phyloP scores from a whole-genome alignment of 2,888 invertebrate genomes.

The Hydrotaea cyrtoneurina region DNA sequence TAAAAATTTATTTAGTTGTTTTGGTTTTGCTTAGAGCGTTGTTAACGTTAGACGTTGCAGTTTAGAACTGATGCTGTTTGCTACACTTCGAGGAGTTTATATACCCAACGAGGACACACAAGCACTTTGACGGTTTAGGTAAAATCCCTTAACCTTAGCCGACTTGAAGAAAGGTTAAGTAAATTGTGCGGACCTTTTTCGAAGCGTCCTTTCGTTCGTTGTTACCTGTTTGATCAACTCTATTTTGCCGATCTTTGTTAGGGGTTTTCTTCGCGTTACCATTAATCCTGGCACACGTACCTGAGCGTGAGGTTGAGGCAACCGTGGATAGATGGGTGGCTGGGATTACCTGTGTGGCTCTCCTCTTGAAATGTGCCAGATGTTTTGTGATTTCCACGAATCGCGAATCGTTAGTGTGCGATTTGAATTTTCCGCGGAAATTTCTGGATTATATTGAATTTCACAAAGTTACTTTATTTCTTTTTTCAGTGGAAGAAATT shows the following conservation, averaged over 20 bases:
- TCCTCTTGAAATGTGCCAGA: background rate
- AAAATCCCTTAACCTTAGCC: background rate
- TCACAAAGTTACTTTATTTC: too few relatives aligned
- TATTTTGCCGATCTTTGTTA: background rate
- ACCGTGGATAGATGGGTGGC: background rate
- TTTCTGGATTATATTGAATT: too few relatives aligned
- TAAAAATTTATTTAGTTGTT: background rate
- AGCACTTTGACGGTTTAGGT: background rate
- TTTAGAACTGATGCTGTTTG: constrained; percentile 39
- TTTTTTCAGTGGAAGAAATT: too few relatives aligned
- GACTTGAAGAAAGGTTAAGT: background rate
- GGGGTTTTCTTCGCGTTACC: constrained; percentile 6
- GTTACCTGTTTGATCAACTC: background rate
- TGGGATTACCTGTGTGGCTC: background rate
- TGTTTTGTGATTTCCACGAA: background rate
- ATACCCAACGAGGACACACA: background rate
- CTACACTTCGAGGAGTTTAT: background rate
- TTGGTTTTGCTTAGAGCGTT: constrained; percentile 3
- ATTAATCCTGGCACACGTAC: background rate
- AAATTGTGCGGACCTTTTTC: too few relatives aligned
- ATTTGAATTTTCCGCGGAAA: background rate
- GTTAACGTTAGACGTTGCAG: constrained; percentile 46
- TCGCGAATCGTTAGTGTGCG: background rate
- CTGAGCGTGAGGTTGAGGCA: background rate
- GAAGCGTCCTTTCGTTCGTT: background rate